Evolutionary conservation across 2,888 invertebrate species (phyloP), one percentile per base, ranked within the genome.

Genomic region (Tineola bisselliella): DNA sequence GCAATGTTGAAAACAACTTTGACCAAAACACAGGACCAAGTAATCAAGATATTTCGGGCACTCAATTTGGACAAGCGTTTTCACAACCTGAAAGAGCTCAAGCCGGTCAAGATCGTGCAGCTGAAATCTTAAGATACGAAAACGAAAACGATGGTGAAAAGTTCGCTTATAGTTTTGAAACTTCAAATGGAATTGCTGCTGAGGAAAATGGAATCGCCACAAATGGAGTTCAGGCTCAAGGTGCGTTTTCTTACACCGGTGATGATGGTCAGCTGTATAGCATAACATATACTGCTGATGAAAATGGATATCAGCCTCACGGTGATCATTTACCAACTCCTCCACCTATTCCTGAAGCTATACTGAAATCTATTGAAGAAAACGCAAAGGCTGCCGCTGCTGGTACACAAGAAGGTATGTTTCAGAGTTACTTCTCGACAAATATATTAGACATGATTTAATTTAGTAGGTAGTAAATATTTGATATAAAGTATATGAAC

Each of bases 291-390:
- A 87, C 86, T 0, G 87, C 87, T 67, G 86, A 87, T 63, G 84
- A 86, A 67, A 84, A 86, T 44, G 87, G 87, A 0, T 87, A 76
- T 64, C 72, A 69, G 64, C 86, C 87, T 1, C 76, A 76, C 62
- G 87, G 87, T 52, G 79, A 78, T 4, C 86, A 87, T 65, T 66
- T 87, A 63, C 87, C 87, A 0, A 86, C 87, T 30, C 78, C 87
- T 62, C 87, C 72, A 44, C 87, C 87, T 0, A 84, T 87, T 52
- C 87, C 86, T 31, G 83, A 79, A 60, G 86, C 82, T 64, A 87
- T 87, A 59, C 66, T 82, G 63, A 82, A 73, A 65, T 83, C 86
- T 0, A 73, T 87, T 64, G 84, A 86, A 64, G 72, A 79, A 57
- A 87, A 86, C 58, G 82, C 84, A 0, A 73, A 69, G 44, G 87